Percentiles rank a stretch among this genome's conserved stretches.
phyloP scores from a whole-genome alignment of 2,797 vertebrate species.

The Acanthornis magna region DNA sequence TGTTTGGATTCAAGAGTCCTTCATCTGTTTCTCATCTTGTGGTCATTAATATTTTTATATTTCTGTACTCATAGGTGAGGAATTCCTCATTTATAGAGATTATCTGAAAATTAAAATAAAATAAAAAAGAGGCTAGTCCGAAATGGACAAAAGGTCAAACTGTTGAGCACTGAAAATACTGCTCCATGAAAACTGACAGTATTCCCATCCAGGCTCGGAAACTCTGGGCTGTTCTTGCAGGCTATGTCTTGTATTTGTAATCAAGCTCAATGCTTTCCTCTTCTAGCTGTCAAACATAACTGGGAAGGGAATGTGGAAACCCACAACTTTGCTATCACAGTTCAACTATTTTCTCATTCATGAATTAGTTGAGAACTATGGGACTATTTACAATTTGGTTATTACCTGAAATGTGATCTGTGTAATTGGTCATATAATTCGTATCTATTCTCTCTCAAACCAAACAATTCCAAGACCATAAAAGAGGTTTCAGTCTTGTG shows the following conservation, averaged over 20 bases:
- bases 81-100: background rate
- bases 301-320: background rate
- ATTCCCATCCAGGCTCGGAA: background rate
- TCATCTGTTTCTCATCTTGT: background rate
- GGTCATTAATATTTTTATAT: background rate
- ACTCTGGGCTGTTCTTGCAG: background rate
- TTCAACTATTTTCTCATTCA: background rate
- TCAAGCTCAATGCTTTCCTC: background rate
- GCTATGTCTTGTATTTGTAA: background rate
- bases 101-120: background rate
- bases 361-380: background rate
- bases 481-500: slow-evolving; percentile 19
- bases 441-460: background rate
- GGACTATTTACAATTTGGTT: background rate
- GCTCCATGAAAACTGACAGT: background rate
- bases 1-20: background rate
- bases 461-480: background rate
- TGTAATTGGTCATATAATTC: background rate
- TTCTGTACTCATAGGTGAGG: background rate
- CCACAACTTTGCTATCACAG: background rate
- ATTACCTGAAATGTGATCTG: slow-evolving; percentile 20
- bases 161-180: background rate
- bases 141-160: background rate
- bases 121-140: background rate
- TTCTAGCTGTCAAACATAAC: background rate